phyloP scores from a whole-genome alignment of 1,140 invertebrate species.

The Xylocopa sonorina region DNA sequence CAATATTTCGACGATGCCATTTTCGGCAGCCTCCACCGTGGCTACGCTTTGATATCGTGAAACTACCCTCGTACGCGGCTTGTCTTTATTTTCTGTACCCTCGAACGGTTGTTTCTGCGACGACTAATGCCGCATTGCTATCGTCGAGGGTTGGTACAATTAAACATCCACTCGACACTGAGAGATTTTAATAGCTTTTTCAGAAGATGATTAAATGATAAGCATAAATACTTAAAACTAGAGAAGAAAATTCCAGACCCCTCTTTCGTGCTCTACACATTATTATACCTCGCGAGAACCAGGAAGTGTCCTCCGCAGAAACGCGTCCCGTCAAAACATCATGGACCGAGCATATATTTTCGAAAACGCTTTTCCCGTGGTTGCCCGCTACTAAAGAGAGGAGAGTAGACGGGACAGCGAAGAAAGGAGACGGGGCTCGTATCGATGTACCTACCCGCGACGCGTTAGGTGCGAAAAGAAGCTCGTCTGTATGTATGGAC shows the following conservation, averaged over 20 bases:
- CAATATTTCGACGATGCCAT: slow-evolving; percentile 33
- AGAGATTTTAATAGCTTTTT: no score
- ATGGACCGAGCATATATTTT: slow-evolving; percentile 65
- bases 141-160: neutral
- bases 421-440: slow-evolving; percentile 29
- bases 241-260: no score
- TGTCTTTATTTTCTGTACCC: slow-evolving; percentile 1
- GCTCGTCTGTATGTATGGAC: slow-evolving; percentile 64
- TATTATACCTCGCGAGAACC: slow-evolving; percentile 55
- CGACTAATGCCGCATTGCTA: neutral
- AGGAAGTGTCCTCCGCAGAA: slow-evolving; percentile 71
- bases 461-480: slow-evolving; percentile 66
- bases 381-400: slow-evolving; percentile 27
- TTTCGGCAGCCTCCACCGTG: neutral
- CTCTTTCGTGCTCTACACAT: no score
- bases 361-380: slow-evolving; percentile 48
- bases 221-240: no score
- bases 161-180: neutral
- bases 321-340: slow-evolving; percentile 66
- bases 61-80: neutral
- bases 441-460: slow-evolving; percentile 59
- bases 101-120: neutral
- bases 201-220: no score
- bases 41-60: slow-evolving; percentile 34
- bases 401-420: neutral